These are phyloP conservation scores for Oreocharis arfaki DNA, from an alignment of 2,113 vertebrate species.

Conservation along the genomic window DNA sequence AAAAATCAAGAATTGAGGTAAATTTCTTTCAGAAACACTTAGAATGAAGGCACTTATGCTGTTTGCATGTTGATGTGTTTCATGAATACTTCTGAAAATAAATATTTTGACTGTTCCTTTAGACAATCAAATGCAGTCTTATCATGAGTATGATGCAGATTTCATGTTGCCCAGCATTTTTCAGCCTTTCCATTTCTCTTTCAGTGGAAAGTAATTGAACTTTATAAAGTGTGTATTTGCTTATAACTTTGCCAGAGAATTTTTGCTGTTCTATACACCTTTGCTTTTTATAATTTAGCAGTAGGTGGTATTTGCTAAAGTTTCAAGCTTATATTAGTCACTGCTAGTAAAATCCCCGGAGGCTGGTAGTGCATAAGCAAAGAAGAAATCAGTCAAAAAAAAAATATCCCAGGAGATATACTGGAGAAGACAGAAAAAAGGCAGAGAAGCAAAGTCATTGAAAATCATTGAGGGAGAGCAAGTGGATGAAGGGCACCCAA, in stretches of 20 bases:
- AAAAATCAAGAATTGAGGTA: background rate
- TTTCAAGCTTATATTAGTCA: conserved; percentile 4
- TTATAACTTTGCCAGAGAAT: background rate
- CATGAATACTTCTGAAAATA: background rate
- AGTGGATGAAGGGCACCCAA: background rate
- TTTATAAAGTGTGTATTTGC: background rate
- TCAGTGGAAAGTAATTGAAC: background rate
- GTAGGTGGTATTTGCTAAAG: conserved; percentile 46
- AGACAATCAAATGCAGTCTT: background rate
- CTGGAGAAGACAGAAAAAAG: background rate
- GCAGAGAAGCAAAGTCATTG: background rate
- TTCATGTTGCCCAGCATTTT: background rate
- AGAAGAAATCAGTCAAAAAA: background rate
- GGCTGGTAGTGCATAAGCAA: background rate
- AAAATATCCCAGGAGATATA: background rate
- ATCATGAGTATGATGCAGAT: background rate
- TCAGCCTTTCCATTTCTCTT: background rate
- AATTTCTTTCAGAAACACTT: background rate
- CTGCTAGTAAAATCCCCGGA: background rate
- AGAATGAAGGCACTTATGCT: background rate
- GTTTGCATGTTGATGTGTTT: background rate
- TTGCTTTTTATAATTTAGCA: conserved; percentile 42
- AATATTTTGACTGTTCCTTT: background rate
- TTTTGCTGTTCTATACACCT: conserved; percentile 29
- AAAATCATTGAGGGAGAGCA: background rate